Evolutionary conservation across 2,113 vertebrate species (phyloP), one percentile per base, ranked within the genome.

Genomic region (Rana temporaria): DNA sequence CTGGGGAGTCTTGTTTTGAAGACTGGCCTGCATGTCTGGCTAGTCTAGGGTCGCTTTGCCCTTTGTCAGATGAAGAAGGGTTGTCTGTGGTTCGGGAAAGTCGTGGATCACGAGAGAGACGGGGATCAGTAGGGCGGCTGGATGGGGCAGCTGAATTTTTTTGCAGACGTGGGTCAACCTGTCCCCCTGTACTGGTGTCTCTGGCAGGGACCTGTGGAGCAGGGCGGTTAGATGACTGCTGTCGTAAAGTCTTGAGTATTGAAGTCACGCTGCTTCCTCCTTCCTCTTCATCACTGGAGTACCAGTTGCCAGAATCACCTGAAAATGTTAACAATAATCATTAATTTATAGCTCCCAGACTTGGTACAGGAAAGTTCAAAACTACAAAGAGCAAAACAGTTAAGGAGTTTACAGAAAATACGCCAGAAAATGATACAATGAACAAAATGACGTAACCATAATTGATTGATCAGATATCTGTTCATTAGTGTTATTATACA

Each of bases 241-340:
- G 97, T 4, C 96, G 89, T 4, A 99, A 89, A 0, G 94, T 97
- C 86, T 97, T 98, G 4, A 99, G 60, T 19, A 99, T 99, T 59
- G 96, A 99, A 2, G 95, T 96, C 76, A 98, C 97, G 0, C 97
- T 98, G n/a, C 95, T 93, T 0, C 96, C 94, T 0, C 96, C 96
- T 0, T 99, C 97, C 0, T 99, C 97, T 34, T 99, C 97, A 0
- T 99, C 97, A 1, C 97, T 99, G 1, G 97, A 99, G 85, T 99
- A 99, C 97, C 97, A 98, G 88, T 96, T 98, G 4, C 95, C 96
- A 0, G 97, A 91, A 84, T 99, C 97, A 6, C 96, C 97, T 98
- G 17, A 52, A 82, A 11, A 64, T 17, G 18, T 48, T 12, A 11
- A 52, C 1, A 48, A 48, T 48, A 11, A 2, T 48, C 12, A 48